Conservation (phyloP, 2,888 invertebrate species). For the Omphaloscelis lunosa region DNA sequence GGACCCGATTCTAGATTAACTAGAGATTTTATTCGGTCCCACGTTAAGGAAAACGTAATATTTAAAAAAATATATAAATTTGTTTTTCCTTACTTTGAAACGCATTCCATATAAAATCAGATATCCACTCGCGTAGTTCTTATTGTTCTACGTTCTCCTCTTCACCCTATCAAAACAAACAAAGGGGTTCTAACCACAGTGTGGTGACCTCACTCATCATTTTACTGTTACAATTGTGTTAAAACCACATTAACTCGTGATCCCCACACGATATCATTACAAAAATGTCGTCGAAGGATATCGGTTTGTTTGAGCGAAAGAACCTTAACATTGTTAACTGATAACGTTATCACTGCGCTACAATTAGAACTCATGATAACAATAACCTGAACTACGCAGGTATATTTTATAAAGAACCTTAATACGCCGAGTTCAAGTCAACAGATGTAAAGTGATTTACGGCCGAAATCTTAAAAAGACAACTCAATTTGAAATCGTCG, state of each 20-base stretch:
- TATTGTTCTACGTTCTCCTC: conserved; percentile 14
- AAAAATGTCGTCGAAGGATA: conserved; percentile 20
- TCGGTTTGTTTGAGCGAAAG: conserved; percentile 11
- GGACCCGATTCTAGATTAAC: background rate
- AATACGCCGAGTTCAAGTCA: background rate
- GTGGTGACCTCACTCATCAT: conserved; percentile 20
- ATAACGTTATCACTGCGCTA: conserved; percentile 62
- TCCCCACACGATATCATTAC: conserved; percentile 1
- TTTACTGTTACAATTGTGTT: background rate
- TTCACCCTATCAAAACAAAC: background rate
- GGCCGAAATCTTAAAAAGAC: background rate
- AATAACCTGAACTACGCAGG: conserved; percentile 12
- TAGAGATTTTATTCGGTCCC: conserved; percentile 5
- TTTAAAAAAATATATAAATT: too few species aligned
- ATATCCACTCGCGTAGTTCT: background rate
- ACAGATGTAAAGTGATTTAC: background rate
- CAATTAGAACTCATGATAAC: conserved; percentile 47
- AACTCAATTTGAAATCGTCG: background rate
- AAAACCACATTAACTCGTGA: background rate
- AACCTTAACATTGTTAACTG: conserved; percentile 68
- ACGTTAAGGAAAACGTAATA: background rate
- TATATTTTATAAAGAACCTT: conserved; percentile 8
- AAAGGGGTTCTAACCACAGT: background rate
- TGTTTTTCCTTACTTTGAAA: conserved; percentile 1
- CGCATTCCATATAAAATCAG: conserved; percentile 10